Conservation (phyloP, 1,140 invertebrate species). For the Acromyrmex echinatior region DNA sequence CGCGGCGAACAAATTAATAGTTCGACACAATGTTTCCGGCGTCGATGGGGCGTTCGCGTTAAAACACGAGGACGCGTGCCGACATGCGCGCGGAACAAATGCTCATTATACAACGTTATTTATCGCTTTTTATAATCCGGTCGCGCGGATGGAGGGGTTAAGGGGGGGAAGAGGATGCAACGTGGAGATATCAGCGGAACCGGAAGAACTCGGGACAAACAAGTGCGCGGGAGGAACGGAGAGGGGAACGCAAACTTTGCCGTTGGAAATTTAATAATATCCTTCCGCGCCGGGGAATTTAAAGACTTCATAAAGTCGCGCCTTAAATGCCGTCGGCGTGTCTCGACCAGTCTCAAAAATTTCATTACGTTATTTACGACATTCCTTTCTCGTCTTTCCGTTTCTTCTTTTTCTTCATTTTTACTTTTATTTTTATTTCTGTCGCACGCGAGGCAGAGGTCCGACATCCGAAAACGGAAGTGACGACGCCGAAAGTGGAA, state of each 20-base stretch:
- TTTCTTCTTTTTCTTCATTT: not conserved
- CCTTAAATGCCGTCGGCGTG: conserved; percentile 60
- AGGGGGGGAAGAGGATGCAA: not conserved
- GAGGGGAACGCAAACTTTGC: conserved; percentile 42
- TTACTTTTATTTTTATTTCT: not conserved
- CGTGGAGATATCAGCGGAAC: conserved; percentile 39
- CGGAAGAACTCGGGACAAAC: conserved; percentile 55
- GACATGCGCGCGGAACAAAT: conserved; percentile 6
- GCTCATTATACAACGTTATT: conserved; percentile 56
- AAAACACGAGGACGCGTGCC: conserved; percentile 23
- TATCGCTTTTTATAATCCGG: conserved; percentile 55
- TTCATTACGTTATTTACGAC: conserved; percentile 59
- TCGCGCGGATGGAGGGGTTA: not conserved
- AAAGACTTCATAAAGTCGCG: conserved; percentile 63
- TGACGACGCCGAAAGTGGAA: not conserved
- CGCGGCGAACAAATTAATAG: conserved; percentile 61
- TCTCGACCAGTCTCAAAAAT: conserved; percentile 59
- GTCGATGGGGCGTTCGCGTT: conserved; percentile 14
- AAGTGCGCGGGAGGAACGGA: not conserved
- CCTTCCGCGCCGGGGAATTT: conserved; percentile 53
- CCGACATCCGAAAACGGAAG: conserved; percentile 18
- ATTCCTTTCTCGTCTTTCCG: conserved; percentile 18
- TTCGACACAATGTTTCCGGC: conserved; percentile 34
- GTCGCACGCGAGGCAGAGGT: not conserved
- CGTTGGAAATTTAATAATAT: conserved; percentile 66